Conservation (phyloP, 2,113 vertebrate species). For the Pelvicachromis taeniatus region DNA sequence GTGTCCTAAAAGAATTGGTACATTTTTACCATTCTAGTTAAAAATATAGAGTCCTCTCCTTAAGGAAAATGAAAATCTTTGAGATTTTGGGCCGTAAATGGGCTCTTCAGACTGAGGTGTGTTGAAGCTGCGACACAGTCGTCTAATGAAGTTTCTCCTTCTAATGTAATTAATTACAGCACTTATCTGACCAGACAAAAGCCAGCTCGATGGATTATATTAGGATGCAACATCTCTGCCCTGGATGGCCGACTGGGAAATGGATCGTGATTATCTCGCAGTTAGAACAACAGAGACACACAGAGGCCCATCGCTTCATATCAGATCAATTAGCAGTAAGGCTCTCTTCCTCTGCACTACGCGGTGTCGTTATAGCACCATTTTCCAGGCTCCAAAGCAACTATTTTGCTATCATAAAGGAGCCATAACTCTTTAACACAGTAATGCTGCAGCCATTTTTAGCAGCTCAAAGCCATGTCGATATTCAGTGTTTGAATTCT, state of each 20-base stretch:
- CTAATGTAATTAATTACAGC: conserved; percentile 60
- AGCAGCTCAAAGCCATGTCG: not conserved
- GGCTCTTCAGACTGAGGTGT: conserved; percentile 1
- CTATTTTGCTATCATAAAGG: not conserved
- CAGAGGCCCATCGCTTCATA: conserved; percentile 37
- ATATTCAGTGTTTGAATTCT: not conserved
- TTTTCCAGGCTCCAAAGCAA: not conserved
- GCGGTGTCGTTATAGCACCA: not conserved
- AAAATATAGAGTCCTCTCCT: not conserved
- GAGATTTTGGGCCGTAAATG: not conserved
- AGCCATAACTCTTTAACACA: not conserved
- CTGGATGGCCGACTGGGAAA: conserved; percentile 51
- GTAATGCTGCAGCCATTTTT: not conserved
- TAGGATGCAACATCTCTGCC: conserved; percentile 51
- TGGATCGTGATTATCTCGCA: conserved; percentile 57
- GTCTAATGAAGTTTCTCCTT: conserved; percentile 44
- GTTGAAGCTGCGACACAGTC: not conserved
- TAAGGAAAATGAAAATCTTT: not conserved
- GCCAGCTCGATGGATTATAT: conserved; percentile 56
- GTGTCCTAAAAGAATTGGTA: not conserved
- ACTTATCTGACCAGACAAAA: conserved; percentile 62
- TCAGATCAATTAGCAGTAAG: conserved; percentile 49
- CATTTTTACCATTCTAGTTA: not conserved
- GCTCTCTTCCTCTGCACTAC: not conserved
- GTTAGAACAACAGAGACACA: conserved; percentile 41